Conservation (phyloP, 2,888 invertebrate species). For the Stictocephala bisonia region DNA sequence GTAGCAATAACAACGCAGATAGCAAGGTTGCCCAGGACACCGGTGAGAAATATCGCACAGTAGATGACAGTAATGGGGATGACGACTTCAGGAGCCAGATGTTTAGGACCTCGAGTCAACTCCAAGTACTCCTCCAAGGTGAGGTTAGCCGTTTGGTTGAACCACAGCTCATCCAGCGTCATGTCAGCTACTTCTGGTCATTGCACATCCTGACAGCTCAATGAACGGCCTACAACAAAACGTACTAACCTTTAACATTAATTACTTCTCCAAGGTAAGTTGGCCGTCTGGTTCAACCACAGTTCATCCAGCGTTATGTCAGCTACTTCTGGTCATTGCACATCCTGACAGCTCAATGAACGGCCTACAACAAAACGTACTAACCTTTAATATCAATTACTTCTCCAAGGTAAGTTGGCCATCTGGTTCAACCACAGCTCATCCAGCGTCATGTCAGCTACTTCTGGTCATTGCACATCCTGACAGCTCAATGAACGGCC, state of each 20-base stretch:
- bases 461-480: background rate
- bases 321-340: background rate
- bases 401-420: conserved; percentile 70
- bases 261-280: conserved; percentile 72
- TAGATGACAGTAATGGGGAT: conserved; percentile 76
- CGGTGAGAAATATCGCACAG: conserved; percentile 82
- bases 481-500: no score
- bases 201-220: no score
- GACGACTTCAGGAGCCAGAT: conserved; percentile 66
- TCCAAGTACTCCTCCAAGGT: conserved; percentile 72
- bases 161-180: background rate
- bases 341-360: no score
- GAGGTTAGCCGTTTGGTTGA: conserved; percentile 65
- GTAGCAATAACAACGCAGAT: conserved; percentile 87
- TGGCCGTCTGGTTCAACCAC: conserved; percentile 56
- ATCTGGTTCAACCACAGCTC: background rate
- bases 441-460: background rate
- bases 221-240: no score
- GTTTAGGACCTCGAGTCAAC: conserved; percentile 72
- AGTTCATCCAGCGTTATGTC: background rate
- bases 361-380: no score
- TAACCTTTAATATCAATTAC: conserved; percentile 69
- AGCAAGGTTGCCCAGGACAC: conserved; percentile 83
- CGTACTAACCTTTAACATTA: no score
- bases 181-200: background rate